phyloP scores from a whole-genome alignment of 2,888 invertebrate species.

The Ophion ellenae region DNA sequence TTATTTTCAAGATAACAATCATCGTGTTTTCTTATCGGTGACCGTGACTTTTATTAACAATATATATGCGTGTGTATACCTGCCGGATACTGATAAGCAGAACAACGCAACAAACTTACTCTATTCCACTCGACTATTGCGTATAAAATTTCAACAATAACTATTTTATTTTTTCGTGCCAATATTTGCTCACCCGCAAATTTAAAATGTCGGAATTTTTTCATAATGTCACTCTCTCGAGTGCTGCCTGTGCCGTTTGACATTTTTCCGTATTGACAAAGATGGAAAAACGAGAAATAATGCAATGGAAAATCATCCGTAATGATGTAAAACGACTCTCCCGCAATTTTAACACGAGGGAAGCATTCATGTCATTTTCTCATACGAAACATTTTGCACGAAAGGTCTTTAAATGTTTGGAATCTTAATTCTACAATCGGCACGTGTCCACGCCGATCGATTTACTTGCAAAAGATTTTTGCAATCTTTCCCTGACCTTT shows the following conservation, averaged over 20 bases:
- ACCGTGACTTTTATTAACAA: constrained; percentile 28
- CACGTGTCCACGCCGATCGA: background rate
- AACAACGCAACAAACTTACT: background rate
- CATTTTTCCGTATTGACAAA: background rate
- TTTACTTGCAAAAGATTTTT: constrained; percentile 4
- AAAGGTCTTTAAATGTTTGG: background rate
- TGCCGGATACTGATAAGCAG: constrained; percentile 23
- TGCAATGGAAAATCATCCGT: too few species aligned
- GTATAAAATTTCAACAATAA: background rate
- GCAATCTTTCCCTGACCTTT: constrained; percentile 26
- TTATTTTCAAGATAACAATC: constrained; percentile 7
- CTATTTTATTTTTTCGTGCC: too few species aligned
- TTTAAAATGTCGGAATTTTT: background rate
- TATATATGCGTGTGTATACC: background rate
- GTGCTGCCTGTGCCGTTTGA: background rate
- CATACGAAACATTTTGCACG: background rate
- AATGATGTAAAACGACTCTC: too few species aligned
- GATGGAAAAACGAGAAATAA: background rate
- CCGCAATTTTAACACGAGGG: too few species aligned
- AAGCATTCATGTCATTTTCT: background rate
- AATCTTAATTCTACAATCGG: background rate
- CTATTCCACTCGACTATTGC: background rate
- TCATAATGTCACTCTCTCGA: background rate
- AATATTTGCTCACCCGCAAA: too few species aligned
- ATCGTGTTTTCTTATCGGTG: constrained; percentile 38